Conservation (phyloP, 2,888 invertebrate species). For the Nudaria mundana region DNA sequence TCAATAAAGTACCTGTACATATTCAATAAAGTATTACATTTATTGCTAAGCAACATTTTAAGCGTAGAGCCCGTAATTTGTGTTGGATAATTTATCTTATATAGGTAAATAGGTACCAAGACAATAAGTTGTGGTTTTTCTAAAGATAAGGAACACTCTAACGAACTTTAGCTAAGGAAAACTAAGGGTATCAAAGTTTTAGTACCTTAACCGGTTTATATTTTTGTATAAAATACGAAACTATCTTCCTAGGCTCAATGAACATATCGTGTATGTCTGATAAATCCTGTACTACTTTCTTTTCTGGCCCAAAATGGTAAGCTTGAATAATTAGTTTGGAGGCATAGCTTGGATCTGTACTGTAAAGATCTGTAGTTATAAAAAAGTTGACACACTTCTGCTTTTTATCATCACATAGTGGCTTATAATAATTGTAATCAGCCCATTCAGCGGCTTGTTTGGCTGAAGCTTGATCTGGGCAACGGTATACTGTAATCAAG, state of each 20-base stretch:
- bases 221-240: conserved; percentile 43
- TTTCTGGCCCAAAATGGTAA: conserved; percentile 50
- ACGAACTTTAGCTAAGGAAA: too few species aligned
- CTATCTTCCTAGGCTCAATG: conserved; percentile 47
- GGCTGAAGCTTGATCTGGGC: conserved; percentile 38
- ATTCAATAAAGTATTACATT: too few species aligned
- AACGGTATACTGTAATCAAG: conserved; percentile 54
- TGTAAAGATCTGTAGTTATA: conserved; percentile 39
- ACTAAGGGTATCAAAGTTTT: conserved; percentile 45
- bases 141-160: too few species aligned
- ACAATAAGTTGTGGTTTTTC: too few species aligned
- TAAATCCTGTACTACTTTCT: conserved; percentile 36
- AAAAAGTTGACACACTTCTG: conserved; percentile 47
- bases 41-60: too few species aligned
- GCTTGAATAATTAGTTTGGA: conserved; percentile 56
- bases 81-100: too few species aligned
- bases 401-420: conserved; percentile 40
- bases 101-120: too few species aligned
- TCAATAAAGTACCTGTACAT: too few species aligned
- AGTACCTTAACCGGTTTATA: conserved; percentile 48
- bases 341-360: conserved; percentile 52
- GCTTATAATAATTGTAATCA: conserved; percentile 47
- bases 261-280: conserved; percentile 27
- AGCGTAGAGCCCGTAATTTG: too few species aligned
- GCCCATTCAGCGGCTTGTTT: conserved; percentile 49